These are phyloP conservation scores for Rhabdophis nuchalis DNA, from an alignment of 2,797 vertebrate species.

Conservation along the genomic window DNA sequence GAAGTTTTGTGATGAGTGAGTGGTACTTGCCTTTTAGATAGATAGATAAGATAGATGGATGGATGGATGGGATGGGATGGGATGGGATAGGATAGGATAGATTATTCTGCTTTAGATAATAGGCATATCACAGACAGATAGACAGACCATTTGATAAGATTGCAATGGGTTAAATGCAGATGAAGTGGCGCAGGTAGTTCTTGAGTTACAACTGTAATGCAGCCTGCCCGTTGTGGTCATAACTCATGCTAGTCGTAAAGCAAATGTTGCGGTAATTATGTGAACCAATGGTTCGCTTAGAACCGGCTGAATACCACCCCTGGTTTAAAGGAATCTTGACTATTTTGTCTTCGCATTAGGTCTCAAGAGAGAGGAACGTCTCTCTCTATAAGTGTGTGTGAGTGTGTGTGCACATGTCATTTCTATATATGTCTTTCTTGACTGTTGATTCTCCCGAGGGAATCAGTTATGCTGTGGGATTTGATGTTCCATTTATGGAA, in stretches of 20 bases:
- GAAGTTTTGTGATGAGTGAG: too few species aligned
- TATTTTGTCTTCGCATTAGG: not conserved
- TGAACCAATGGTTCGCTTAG: not conserved
- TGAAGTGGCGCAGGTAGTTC: not conserved
- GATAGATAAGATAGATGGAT: too few species aligned
- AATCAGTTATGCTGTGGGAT: not conserved
- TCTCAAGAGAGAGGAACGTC: not conserved
- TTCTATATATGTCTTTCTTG: not conserved
- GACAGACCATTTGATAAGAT: not conserved
- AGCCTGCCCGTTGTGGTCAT: not conserved
- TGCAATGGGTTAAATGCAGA: not conserved
- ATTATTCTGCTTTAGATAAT: not conserved
- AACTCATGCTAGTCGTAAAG: not conserved
- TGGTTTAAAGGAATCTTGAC: not conserved
- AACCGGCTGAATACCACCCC: too few species aligned
- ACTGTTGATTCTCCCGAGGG: not conserved
- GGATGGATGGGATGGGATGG: too few species aligned
- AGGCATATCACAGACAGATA: not conserved
- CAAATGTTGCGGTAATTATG: not conserved
- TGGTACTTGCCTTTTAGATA: too few species aligned
- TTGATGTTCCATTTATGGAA: slow-evolving; percentile 24
- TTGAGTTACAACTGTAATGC: not conserved
- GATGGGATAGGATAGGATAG: too few species aligned
- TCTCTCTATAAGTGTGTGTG: not conserved
- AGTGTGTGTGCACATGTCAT: not conserved